Conservation (phyloP, 2,888 invertebrate species). For the Tipula vernalis region DNA sequence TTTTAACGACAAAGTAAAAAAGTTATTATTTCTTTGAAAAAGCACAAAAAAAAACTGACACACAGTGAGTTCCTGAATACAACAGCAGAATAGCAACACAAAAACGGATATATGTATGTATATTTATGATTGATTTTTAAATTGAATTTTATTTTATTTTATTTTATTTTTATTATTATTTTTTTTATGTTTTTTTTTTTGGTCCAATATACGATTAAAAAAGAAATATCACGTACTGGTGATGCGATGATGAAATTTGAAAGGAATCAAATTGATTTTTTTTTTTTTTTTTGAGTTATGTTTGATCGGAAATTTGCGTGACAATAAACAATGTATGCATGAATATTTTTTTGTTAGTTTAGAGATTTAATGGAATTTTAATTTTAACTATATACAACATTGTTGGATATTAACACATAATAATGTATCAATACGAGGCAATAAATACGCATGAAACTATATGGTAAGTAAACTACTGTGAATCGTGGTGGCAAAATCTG, state of each 20-base stretch:
- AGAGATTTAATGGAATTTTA: not conserved
- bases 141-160: not conserved
- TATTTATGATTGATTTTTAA: conserved; percentile 4
- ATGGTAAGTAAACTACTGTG: no score
- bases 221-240: not conserved
- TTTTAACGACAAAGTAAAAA: not conserved
- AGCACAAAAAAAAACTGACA: not conserved
- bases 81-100: not conserved
- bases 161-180: not conserved
- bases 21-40: not conserved
- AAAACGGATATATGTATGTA: not conserved
- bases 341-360: not conserved
- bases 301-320: not conserved
- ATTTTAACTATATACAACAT: not conserved
- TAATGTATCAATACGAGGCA: not conserved
- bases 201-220: not conserved
- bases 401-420: not conserved
- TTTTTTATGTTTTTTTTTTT: not conserved
- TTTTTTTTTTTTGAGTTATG: not conserved
- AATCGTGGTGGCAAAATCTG: no score
- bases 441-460: no score
- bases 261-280: not conserved
- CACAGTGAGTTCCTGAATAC: not conserved
- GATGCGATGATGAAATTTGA: not conserved
- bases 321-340: not conserved